phyloP scores from a whole-genome alignment of 2,797 vertebrate genomes.

The Lithobates sylvaticus region DNA sequence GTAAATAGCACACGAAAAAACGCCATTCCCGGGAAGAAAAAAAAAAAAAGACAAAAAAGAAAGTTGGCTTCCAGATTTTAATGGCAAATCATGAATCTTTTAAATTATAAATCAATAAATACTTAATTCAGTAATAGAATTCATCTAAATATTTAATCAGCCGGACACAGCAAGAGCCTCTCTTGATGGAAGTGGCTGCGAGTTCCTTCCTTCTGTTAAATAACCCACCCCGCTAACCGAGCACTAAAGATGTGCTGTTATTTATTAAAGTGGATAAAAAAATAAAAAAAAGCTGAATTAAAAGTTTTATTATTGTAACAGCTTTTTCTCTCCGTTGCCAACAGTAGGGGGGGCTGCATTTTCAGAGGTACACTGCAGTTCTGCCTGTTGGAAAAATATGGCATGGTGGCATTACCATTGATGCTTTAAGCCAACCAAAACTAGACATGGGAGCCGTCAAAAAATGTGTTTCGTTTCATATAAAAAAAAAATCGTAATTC shows the following conservation, averaged over 20 bases:
- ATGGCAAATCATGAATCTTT: conserved; percentile 90
- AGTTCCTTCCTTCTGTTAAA: conserved; percentile 16
- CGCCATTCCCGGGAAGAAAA: conserved; percentile 75
- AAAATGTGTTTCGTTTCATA: too few relatives aligned
- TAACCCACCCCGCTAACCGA: neutral
- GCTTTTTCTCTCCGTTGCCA: too few relatives aligned
- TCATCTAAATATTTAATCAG: conserved; percentile 94
- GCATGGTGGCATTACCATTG: too few relatives aligned
- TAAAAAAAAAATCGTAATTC: too few relatives aligned
- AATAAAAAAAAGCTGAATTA: neutral
- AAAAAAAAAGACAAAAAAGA: neutral
- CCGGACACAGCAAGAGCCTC: conserved; percentile 69
- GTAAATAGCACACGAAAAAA: conserved; percentile 77
- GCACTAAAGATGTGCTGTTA: neutral
- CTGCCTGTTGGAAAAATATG: too few relatives aligned
- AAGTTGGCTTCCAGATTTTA: conserved; percentile 81
- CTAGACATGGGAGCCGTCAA: too few relatives aligned
- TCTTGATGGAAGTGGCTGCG: conserved; percentile 66
- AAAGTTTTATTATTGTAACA: neutral
- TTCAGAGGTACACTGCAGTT: too few relatives aligned
- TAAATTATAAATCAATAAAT: conserved; percentile 99
- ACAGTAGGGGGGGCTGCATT: too few relatives aligned
- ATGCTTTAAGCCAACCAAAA: too few relatives aligned
- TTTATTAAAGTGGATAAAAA: neutral
- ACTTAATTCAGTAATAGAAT: conserved; percentile 97